phyloP scores from a whole-genome alignment of 2,797 vertebrate species.

The Meriones psammophilus region DNA sequence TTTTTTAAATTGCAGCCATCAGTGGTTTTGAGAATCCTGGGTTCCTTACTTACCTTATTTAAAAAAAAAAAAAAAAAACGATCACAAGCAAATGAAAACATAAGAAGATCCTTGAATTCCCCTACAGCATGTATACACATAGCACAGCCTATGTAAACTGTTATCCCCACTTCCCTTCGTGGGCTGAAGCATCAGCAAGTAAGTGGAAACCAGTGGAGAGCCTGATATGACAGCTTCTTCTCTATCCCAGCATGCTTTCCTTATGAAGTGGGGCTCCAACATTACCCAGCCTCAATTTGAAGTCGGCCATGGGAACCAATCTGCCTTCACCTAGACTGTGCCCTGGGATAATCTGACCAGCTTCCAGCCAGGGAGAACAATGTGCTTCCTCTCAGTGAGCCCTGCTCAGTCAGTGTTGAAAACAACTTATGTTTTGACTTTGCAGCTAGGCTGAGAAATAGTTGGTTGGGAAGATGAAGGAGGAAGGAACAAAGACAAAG shows the following conservation, averaged over 20 bases:
- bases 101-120: not conserved
- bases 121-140: not conserved
- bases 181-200: not conserved
- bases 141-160: fast-evolving
- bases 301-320: not conserved
- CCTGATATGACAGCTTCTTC: too few species aligned
- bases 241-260: not conserved
- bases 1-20: not conserved
- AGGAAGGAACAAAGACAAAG: too few species aligned
- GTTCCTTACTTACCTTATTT: not conserved
- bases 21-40: not conserved
- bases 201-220: fast-evolving
- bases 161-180: too few species aligned
- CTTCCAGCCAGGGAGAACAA: not conserved
- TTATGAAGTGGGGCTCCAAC: fast-evolving
- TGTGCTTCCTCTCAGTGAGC: fast-evolving
- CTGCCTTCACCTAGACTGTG: not conserved
- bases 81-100: not conserved
- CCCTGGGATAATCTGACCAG: not conserved
- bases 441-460: too few species aligned
- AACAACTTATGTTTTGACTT: not conserved
- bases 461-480: not conserved
- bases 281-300: too few species aligned
- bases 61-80: not conserved
- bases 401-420: fast-evolving